These are phyloP conservation scores for Nephila pilipes DNA, from an alignment of 1,140 invertebrate species.

Conservation along the genomic window DNA sequence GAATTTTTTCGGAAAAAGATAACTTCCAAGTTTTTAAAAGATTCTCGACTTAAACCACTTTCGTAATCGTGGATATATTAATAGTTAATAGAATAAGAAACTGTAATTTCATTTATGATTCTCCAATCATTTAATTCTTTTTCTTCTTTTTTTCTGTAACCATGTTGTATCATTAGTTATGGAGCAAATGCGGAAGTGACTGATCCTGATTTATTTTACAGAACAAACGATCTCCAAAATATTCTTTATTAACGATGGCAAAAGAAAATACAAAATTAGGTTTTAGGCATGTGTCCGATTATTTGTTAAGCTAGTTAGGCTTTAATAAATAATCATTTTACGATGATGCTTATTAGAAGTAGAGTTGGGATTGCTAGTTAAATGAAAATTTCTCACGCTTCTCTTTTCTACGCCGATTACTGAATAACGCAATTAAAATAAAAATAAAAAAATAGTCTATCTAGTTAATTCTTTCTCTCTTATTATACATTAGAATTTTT, in stretches of 20 bases:
- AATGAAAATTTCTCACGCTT: not conserved
- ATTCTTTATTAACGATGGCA: not conserved
- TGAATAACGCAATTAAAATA: not conserved
- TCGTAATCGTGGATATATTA: too few relatives aligned
- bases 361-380: not conserved
- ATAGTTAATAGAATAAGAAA: too few relatives aligned
- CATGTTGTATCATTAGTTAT: not conserved
- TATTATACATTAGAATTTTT: too few relatives aligned
- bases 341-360: not conserved
- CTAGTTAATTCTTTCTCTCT: too few relatives aligned
- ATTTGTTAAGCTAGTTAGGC: not conserved
- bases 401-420: not conserved
- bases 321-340: slow-evolving; percentile 20
- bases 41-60: too few relatives aligned
- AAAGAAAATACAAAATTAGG: not conserved
- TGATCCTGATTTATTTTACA: not conserved
- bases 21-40: too few relatives aligned
- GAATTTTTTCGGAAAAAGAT: too few relatives aligned
- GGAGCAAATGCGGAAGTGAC: not conserved
- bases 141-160: too few relatives aligned
- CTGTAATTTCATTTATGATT: too few relatives aligned
- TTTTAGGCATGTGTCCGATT: not conserved
- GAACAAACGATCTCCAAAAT: not conserved
- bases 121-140: too few relatives aligned
- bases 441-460: not conserved